Conservation (phyloP, 2,797 vertebrate genomes). For the Gymnocypris eckloni region DNA sequence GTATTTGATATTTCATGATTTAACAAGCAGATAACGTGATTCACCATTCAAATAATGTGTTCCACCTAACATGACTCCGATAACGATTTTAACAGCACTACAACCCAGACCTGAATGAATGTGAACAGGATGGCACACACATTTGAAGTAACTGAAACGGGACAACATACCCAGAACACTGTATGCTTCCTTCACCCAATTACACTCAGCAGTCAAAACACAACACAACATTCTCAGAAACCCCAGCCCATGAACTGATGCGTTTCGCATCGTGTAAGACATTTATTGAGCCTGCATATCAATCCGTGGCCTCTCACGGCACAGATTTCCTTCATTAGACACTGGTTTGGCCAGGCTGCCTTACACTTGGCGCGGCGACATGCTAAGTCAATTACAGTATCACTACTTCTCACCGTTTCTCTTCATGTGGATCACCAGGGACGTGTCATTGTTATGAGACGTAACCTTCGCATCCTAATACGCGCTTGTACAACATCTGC, state of each 20-base stretch:
- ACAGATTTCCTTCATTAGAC: constrained; percentile 52
- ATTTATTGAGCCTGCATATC: constrained; percentile 52
- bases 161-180: constrained; percentile 25
- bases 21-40: neutral
- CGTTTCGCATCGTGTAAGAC: constrained; percentile 51
- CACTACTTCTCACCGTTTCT: constrained; percentile 16
- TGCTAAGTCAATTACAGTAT: constrained; percentile 24
- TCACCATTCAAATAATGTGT: constrained; percentile 15
- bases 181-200: constrained; percentile 57
- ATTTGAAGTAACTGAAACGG: constrained; percentile 44
- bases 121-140: constrained; percentile 25
- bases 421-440: constrained; percentile 29
- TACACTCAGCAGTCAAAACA: constrained; percentile 38
- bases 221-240: constrained; percentile 18
- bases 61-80: neutral
- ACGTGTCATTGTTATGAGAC: constrained; percentile 42
- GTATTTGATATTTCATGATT: neutral
- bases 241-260: neutral
- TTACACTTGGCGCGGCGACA: constrained; percentile 17
- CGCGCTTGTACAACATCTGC: constrained; percentile 31
- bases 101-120: neutral
- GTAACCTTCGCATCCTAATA: constrained; percentile 47
- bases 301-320: constrained; percentile 37
- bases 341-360: constrained; percentile 21
- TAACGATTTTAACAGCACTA: neutral